Conservation (phyloP, 37 sponge, comb jelly and placozoan species). For the Chondrosia reniformis region DNA sequence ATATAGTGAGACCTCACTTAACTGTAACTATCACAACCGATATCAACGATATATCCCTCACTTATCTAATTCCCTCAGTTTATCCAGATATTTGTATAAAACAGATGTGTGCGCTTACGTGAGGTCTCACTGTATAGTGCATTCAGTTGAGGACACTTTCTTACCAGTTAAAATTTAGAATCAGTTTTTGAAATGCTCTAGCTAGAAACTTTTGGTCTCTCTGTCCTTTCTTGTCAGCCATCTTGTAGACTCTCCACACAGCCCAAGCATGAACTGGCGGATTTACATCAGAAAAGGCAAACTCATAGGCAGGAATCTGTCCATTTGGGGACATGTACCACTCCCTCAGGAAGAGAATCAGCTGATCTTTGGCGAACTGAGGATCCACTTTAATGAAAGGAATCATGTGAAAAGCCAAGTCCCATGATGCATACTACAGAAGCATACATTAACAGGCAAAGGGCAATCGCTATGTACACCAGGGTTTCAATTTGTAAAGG, state of each 20-base stretch:
- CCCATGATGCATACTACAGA: slow-evolving; percentile 93
- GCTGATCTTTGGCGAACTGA: slow-evolving; percentile 88
- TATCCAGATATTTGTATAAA: neutral
- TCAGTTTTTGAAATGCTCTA: slow-evolving; percentile 85
- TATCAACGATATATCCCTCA: no score
- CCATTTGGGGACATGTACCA: slow-evolving; percentile 99
- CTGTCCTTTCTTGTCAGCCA: slow-evolving; percentile 73
- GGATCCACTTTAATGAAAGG: slow-evolving; percentile 95
- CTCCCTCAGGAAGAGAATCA: slow-evolving; percentile 89
- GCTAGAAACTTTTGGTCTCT: slow-evolving; percentile 82
- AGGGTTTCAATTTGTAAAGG: neutral
- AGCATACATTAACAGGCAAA: neutral
- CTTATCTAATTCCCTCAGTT: no score
- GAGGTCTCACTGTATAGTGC: neutral
- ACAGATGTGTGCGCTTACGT: neutral
- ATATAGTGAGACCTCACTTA: no score
- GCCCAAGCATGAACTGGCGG: slow-evolving; percentile 99
- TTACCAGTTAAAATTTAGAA: slow-evolving; percentile 97
- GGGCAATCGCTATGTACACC: neutral
- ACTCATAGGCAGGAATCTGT: slow-evolving; percentile 97
- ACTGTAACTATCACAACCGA: no score
- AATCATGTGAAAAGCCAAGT: slow-evolving; percentile 96
- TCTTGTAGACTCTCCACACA: slow-evolving; percentile 88
- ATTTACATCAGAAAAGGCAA: slow-evolving; percentile 90
- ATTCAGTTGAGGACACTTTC: neutral